phyloP scores from a whole-genome alignment of 2,888 invertebrate species.

The Nemoura dubitans region DNA sequence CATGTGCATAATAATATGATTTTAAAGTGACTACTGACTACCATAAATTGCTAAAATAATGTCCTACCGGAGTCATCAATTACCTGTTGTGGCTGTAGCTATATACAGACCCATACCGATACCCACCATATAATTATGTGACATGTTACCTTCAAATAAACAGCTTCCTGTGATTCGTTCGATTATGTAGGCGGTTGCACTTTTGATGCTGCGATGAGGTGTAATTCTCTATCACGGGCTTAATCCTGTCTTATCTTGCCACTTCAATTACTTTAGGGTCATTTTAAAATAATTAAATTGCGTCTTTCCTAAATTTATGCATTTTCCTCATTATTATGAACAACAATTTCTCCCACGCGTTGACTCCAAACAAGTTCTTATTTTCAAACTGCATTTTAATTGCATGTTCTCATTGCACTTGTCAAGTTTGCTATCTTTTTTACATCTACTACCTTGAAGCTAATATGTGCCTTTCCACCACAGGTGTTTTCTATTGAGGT shows the following conservation, averaged over 20 bases:
- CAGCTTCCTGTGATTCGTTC: neutral
- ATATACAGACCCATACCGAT: too few relatives aligned
- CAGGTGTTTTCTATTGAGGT: neutral
- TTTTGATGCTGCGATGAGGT: neutral
- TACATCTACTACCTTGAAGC: neutral
- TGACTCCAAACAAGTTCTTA: neutral
- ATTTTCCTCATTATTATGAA: neutral
- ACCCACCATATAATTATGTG: neutral
- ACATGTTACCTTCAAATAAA: neutral
- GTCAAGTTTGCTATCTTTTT: neutral
- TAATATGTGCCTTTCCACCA: neutral
- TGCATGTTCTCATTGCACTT: neutral
- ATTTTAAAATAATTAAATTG: too few relatives aligned
- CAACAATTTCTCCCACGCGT: constrained; percentile 9
- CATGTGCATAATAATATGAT: neutral
- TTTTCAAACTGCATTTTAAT: neutral
- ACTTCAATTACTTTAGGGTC: neutral
- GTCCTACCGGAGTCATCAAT: neutral
- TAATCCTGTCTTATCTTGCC: neutral
- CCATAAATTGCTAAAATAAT: neutral
- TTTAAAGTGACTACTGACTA: neutral
- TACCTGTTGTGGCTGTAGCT: too few relatives aligned
- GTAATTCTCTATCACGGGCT: too few relatives aligned
- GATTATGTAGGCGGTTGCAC: neutral
- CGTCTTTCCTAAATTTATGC: neutral